Conservation (phyloP, 2,113 vertebrate genomes). For the Polypterus bichir region DNA sequence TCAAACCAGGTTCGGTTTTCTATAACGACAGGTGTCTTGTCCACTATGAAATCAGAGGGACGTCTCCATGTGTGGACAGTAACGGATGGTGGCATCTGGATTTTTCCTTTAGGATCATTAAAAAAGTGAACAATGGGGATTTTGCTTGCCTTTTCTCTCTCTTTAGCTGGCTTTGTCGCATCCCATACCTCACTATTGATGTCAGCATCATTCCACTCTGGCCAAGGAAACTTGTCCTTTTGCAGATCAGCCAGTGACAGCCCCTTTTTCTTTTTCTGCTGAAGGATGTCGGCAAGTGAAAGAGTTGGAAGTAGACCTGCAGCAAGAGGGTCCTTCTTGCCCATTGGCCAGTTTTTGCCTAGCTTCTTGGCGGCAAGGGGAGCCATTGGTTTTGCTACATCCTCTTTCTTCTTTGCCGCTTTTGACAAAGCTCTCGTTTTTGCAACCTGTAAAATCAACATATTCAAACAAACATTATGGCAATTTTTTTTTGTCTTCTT, state of each 20-base stretch:
- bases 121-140: slow-evolving; percentile 45
- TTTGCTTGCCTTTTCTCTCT: slow-evolving; percentile 55
- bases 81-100: slow-evolving; percentile 59
- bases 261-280: no score
- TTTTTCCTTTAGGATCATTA: slow-evolving; percentile 80
- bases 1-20: slow-evolving; percentile 66
- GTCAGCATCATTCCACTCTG: slow-evolving; percentile 80
- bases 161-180: slow-evolving; percentile 49
- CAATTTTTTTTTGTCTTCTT: no score
- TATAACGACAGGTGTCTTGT: slow-evolving; percentile 64
- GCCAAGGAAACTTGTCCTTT: slow-evolving; percentile 57
- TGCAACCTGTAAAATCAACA: no score
- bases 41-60: slow-evolving; percentile 53
- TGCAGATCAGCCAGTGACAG: slow-evolving; percentile 20
- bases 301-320: no score
- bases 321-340: no score
- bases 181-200: slow-evolving; percentile 82
- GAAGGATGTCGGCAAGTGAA: no score
- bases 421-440: no score
- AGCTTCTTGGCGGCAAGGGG: no score
- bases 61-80: slow-evolving; percentile 78
- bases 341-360: no score
- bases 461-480: no score
- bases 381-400: no score
- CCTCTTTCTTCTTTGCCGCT: no score